A percentile compares a stretch with the other conserved stretches of the same genome.
phyloP scores from a whole-genome alignment of 2,888 invertebrate species.

The Phortica magna region DNA sequence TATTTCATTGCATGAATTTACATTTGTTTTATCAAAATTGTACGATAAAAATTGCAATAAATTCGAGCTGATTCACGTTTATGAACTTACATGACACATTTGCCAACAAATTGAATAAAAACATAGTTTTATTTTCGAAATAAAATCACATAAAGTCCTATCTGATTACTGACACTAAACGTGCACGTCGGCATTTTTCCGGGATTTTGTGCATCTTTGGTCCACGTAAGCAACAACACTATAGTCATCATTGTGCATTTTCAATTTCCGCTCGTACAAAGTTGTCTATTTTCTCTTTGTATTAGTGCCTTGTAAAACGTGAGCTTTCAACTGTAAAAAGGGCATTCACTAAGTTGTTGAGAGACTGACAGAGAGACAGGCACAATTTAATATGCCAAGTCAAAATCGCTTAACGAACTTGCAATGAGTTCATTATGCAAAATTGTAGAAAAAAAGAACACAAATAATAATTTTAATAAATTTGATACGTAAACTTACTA shows the following conservation, averaged over 20 bases:
- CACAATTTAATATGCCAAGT: background rate
- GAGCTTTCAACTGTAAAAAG: slow-evolving; percentile 4
- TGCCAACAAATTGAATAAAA: background rate
- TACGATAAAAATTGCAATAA: background rate
- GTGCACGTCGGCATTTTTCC: background rate
- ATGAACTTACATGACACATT: background rate
- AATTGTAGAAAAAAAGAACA: background rate
- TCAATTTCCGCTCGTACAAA: slow-evolving; percentile 12
- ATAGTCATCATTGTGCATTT: background rate
- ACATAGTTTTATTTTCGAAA: background rate
- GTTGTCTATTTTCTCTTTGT: slow-evolving; percentile 5
- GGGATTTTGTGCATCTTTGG: slow-evolving; percentile 9
- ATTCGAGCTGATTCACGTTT: background rate
- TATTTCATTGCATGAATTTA: too few relatives aligned
- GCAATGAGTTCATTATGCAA: slow-evolving; percentile 10
- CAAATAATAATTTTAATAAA: background rate
- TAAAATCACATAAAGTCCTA: background rate
- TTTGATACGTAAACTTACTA: slow-evolving; percentile 43
- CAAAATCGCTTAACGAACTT: background rate
- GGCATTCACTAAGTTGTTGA: background rate
- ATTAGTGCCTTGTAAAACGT: slow-evolving; percentile 7
- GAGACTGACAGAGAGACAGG: background rate
- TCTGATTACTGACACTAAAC: background rate
- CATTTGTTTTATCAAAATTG: too few relatives aligned
- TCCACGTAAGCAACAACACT: background rate